Percentiles rank a stretch among this genome's conserved stretches.
These are phyloP conservation scores for Neodon shergylaensis DNA, from an alignment of 2,113 vertebrate species.

Conservation along the genomic window DNA sequence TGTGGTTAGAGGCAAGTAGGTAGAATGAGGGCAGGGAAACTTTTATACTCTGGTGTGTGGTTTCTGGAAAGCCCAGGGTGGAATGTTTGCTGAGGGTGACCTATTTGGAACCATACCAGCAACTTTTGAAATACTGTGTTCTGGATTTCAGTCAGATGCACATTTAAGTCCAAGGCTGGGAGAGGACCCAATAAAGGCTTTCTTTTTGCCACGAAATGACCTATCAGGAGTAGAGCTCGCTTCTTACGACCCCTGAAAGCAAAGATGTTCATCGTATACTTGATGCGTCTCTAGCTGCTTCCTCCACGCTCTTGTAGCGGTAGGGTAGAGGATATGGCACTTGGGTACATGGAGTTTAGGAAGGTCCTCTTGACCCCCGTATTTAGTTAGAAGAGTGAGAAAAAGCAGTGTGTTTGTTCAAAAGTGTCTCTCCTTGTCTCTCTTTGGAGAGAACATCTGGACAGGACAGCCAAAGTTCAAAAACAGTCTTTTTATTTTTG, in stretches of 20 bases:
- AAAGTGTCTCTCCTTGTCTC: not conserved
- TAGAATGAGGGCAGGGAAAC: conserved; percentile 83
- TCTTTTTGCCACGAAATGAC: conserved; percentile 57
- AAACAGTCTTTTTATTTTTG: not conserved
- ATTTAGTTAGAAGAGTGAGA: not conserved
- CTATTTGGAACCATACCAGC: conserved; percentile 88
- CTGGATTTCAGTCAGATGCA: conserved; percentile 83
- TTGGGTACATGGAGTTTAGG: not conserved
- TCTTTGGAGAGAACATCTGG: not conserved
- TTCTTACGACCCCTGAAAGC: not conserved
- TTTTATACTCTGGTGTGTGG: conserved; percentile 71
- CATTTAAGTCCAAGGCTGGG: conserved; percentile 78
- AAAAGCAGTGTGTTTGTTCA: not conserved
- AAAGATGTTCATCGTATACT: conserved; percentile 45
- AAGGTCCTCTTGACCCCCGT: not conserved
- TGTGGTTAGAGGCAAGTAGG: conserved; percentile 80
- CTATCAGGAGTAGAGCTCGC: conserved; percentile 43
- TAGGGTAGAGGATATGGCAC: not conserved
- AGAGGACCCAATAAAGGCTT: conserved; percentile 74
- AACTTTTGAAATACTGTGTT: conserved; percentile 84
- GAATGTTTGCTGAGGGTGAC: conserved; percentile 87
- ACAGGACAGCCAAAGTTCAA: not conserved
- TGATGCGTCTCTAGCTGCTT: conserved; percentile 3
- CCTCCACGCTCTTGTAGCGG: not conserved
- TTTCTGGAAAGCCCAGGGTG: conserved; percentile 85